Percentiles rank a stretch among this genome's conserved stretches.
phyloP scores from a whole-genome alignment of 35 echinoderm and acorn worm species.

The Apostichopus californicus region DNA sequence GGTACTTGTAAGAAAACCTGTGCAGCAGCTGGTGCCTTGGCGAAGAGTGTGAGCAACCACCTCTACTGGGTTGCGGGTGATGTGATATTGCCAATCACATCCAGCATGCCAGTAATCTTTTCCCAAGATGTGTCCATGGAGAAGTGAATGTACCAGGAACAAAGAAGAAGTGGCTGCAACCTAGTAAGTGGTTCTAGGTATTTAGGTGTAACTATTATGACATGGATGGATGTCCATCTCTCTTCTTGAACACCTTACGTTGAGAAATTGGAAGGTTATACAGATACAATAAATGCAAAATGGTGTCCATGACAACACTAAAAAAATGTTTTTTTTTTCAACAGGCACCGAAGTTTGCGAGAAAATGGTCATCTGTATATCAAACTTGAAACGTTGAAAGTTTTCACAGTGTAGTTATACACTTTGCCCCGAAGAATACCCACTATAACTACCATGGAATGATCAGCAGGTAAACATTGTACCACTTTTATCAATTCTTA shows the following conservation, averaged over 20 bases:
- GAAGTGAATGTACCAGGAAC: not conserved
- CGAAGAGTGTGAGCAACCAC: constrained; percentile 33
- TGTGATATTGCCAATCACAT: no score
- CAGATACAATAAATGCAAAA: not conserved
- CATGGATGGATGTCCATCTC: no score
- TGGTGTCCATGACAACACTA: not conserved
- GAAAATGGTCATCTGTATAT: not conserved
- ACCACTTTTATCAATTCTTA: not conserved
- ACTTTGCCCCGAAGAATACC: constrained; percentile 32
- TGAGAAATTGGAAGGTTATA: not conserved
- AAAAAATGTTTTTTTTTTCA: not conserved
- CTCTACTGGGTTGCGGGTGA: constrained; percentile 57
- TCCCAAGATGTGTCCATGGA: constrained; percentile 34
- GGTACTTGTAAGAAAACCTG: constrained; percentile 2
- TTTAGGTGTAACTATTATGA: no score
- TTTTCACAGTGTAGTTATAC: constrained; percentile 25
- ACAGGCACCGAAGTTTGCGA: not conserved
- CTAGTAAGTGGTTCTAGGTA: not conserved
- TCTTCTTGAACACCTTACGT: not conserved
- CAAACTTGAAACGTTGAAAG: constrained; percentile 27
- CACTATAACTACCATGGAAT: constrained; percentile 41
- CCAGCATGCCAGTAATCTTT: not conserved
- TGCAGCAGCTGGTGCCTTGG: constrained; percentile 26
- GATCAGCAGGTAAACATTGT: constrained; percentile 25
- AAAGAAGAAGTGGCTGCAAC: not conserved